Evolutionary conservation across 2,113 vertebrate genomes (phyloP).

Genomic region (Otolemur garnettii): DNA sequence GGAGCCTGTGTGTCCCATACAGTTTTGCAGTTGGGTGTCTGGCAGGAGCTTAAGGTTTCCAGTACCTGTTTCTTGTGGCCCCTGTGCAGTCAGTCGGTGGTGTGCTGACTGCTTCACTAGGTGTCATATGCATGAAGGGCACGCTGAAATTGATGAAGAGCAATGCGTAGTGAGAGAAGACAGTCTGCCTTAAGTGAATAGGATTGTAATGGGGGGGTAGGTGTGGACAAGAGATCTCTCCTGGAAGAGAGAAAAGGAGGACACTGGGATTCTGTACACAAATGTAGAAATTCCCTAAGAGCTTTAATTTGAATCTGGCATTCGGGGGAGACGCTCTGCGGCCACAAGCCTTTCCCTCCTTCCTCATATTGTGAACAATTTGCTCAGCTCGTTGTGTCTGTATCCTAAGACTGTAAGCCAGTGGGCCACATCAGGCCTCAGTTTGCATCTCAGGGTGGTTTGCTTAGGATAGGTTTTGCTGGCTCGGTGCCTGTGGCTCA

Average conservation of each 20-base stretch:
- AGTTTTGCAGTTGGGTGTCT: background rate
- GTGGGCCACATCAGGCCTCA: background rate
- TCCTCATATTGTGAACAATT: fast-evolving
- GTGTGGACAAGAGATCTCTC: background rate
- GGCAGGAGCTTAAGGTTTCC: background rate
- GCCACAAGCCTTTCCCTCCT: background rate
- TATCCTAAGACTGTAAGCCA: background rate
- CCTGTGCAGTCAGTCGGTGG: fast-evolving
- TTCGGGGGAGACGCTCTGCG: fast-evolving
- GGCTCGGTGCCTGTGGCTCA: no score
- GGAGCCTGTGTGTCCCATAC: background rate
- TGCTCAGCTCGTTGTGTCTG: background rate
- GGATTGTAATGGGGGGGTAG: fast-evolving
- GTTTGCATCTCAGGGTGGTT: background rate
- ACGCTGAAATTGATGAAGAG: background rate
- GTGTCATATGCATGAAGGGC: background rate
- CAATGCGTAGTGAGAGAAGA: background rate
- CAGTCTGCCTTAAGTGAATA: background rate
- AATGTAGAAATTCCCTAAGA: background rate
- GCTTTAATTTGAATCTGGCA: background rate
- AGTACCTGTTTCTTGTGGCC: fast-evolving
- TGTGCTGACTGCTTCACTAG: background rate
- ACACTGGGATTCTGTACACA: background rate
- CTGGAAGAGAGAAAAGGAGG: background rate
- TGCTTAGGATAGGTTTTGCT: background rate